A percentile compares a stretch with the other conserved stretches of the same genome.
Evolutionary conservation across 2,888 invertebrate species (phyloP).

Genomic region (Dolichopus griseipennis): DNA sequence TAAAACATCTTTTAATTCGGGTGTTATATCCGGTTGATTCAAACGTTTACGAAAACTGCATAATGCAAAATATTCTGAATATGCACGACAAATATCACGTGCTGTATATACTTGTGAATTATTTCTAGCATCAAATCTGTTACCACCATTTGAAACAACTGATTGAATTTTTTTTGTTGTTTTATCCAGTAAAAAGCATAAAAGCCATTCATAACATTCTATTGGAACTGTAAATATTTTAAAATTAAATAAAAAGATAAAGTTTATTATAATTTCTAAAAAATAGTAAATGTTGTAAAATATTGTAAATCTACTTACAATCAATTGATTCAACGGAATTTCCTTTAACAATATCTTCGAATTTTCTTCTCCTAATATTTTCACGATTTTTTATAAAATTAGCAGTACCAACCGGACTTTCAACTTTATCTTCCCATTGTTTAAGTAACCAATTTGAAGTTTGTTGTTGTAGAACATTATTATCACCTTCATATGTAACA

Average conservation of each 20-base stretch:
- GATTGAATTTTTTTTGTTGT: conserved; percentile 55
- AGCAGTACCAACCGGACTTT: conserved; percentile 63
- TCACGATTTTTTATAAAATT: conserved; percentile 53
- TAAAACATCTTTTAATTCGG: conserved; percentile 40
- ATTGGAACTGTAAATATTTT: conserved; percentile 53
- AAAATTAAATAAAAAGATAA: not conserved
- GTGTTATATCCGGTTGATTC: conserved; percentile 35
- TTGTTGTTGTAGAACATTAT: conserved; percentile 84
- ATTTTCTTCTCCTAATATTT: conserved; percentile 40
- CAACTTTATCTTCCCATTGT: conserved; percentile 51
- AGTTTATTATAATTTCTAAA: not conserved
- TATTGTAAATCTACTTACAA: conserved; percentile 30
- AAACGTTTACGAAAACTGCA: conserved; percentile 33
- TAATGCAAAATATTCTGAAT: conserved; percentile 61
- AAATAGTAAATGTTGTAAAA: not conserved
- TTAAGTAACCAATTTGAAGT: conserved; percentile 77
- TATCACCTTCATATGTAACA: conserved; percentile 90
- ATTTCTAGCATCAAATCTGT: conserved; percentile 68
- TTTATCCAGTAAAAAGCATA: conserved; percentile 66
- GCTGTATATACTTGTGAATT: conserved; percentile 75
- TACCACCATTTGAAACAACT: conserved; percentile 49
- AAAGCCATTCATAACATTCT: conserved; percentile 72
- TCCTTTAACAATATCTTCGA: conserved; percentile 24
- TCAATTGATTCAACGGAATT: conserved; percentile 29
- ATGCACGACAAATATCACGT: conserved; percentile 63